Conservation (phyloP, 1,140 invertebrate genomes). For the Drosophila nannoptera region DNA sequence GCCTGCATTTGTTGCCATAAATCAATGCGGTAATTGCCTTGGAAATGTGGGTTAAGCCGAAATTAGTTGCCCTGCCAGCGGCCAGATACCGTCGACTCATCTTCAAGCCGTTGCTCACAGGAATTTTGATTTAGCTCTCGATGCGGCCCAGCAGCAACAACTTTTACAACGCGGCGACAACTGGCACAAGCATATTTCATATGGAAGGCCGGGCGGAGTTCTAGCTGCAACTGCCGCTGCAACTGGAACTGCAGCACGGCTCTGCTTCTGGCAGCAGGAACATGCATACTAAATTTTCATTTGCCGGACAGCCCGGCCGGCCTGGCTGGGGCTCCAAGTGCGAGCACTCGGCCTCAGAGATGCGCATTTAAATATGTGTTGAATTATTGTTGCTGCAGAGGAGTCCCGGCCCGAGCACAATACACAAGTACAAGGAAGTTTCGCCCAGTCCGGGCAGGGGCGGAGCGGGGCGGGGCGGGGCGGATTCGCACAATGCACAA, state of each 20-base stretch:
- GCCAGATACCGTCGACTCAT: conserved; percentile 10
- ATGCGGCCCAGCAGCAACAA: conserved; percentile 54
- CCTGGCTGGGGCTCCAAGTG: conserved; percentile 43
- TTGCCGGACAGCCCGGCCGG: conserved; percentile 67
- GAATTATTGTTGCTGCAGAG: conserved; percentile 65
- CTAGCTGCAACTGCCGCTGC: conserved; percentile 4
- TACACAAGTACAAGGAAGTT: conserved; percentile 39
- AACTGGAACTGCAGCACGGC: conserved; percentile 1
- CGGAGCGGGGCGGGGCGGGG: not conserved
- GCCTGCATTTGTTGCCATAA: conserved; percentile 45
- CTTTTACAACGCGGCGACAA: conserved; percentile 42
- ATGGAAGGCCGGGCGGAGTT: not conserved
- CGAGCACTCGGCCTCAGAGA: conserved; percentile 30
- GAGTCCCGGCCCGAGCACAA: conserved; percentile 27
- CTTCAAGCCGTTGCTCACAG: conserved; percentile 40
- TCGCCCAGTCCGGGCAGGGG: conserved; percentile 49
- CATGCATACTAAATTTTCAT: conserved; percentile 75
- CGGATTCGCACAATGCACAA: conserved; percentile 40
- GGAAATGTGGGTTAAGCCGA: conserved; percentile 71
- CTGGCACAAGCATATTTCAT: conserved; percentile 69
- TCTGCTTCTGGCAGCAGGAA: conserved; percentile 63
- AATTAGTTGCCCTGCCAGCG: conserved; percentile 68
- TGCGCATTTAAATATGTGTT: conserved; percentile 75
- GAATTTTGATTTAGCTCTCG: conserved; percentile 72
- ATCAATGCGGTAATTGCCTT: conserved; percentile 66